phyloP scores from a whole-genome alignment of 2,797 vertebrate species.

The Triplophysa yarkandensis region DNA sequence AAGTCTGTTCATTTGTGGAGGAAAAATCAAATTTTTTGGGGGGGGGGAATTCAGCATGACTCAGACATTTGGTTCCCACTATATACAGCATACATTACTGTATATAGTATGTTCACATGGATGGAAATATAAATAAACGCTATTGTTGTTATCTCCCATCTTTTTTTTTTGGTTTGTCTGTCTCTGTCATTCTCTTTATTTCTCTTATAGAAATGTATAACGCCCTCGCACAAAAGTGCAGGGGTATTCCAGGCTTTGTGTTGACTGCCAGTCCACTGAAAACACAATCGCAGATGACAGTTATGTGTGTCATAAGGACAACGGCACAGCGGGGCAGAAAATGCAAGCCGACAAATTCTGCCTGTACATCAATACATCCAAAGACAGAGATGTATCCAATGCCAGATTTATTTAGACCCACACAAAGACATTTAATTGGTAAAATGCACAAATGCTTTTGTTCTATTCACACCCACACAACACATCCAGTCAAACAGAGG shows the following conservation, averaged over 20 bases:
- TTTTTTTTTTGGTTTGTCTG: neutral
- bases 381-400: conserved; percentile 21
- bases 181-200: neutral
- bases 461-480: conserved; percentile 22
- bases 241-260: conserved; percentile 44
- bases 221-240: neutral
- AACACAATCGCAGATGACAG: conserved; percentile 69
- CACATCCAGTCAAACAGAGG: conserved; percentile 7
- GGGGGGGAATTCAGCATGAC: too few species aligned
- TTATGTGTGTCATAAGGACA: conserved; percentile 71
- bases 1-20: too few species aligned
- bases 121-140: too few species aligned
- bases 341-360: conserved; percentile 37
- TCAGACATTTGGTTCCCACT: too few species aligned
- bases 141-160: too few species aligned
- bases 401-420: conserved; percentile 20
- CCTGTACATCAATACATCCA: conserved; percentile 8
- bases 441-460: conserved; percentile 22
- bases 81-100: too few species aligned
- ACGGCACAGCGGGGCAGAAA: conserved; percentile 35
- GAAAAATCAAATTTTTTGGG: too few species aligned
- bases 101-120: too few species aligned
- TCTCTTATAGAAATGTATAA: neutral
- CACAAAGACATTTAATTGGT: conserved; percentile 8
- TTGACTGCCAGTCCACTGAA: conserved; percentile 60